Percentiles rank a stretch among this genome's conserved stretches.
Evolutionary conservation across 2,113 vertebrate genomes (phyloP).

Genomic region (Pteropus alecto): DNA sequence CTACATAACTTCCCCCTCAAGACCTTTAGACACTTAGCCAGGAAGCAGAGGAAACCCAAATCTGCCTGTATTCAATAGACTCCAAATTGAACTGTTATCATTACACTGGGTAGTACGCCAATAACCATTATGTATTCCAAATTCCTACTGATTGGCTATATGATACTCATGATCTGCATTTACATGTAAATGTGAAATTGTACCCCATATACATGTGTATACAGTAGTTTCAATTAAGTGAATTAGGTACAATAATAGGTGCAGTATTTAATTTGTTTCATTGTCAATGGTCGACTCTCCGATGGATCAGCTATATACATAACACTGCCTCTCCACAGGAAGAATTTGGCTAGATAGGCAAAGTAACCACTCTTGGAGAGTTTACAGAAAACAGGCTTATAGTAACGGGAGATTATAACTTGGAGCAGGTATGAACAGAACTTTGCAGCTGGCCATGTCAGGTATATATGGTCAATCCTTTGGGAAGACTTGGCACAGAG

Average conservation of each 20-base stretch:
- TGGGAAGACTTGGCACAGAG: not conserved
- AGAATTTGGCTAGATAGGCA: not conserved
- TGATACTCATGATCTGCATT: not conserved
- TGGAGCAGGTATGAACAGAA: not conserved
- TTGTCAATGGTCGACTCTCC: not conserved
- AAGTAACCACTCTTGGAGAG: conserved; percentile 3
- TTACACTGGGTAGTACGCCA: not conserved
- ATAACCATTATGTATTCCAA: not conserved
- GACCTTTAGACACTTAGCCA: not conserved
- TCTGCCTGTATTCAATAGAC: not conserved
- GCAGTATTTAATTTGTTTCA: not conserved
- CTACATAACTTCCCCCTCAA: not conserved
- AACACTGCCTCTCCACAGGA: not conserved
- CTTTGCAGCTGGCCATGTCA: not conserved
- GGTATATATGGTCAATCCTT: not conserved
- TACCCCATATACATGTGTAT: not conserved
- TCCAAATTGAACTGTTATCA: not conserved
- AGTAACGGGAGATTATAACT: not conserved
- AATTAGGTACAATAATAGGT: not conserved
- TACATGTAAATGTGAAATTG: conserved; percentile 31
- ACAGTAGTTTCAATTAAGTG: not conserved
- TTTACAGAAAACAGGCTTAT: not conserved
- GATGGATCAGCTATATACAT: not conserved
- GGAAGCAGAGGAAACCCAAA: conserved; percentile 3
- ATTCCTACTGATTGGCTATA: not conserved